These are phyloP conservation scores for Gallinago undulata DNA, from an alignment of 2,113 vertebrate genomes.

Conservation along the genomic window DNA sequence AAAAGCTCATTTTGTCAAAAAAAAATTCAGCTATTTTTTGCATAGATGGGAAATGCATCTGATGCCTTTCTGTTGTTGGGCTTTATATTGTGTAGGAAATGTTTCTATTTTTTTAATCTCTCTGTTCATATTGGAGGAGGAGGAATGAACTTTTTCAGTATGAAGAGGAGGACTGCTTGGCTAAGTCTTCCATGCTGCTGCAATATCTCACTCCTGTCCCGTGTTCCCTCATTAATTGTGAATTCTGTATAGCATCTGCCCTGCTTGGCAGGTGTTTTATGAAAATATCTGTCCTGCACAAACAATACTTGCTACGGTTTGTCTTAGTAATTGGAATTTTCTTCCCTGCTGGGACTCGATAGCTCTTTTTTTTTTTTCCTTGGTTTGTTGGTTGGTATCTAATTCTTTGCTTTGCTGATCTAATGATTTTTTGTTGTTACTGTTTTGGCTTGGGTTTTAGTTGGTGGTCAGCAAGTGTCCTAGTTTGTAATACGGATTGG, in stretches of 20 bases:
- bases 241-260: not conserved
- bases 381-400: not conserved
- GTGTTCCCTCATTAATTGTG: not conserved
- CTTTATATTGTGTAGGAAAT: not conserved
- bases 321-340: conserved; percentile 52
- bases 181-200: not conserved
- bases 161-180: not conserved
- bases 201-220: not conserved
- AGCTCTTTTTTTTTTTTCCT: not conserved
- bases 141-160: not conserved
- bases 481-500: not conserved
- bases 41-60: not conserved
- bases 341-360: conserved; percentile 22
- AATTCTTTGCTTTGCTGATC: conserved; percentile 37
- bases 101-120: not conserved
- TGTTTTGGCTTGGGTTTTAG: conserved; percentile 1
- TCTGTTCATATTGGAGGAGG: not conserved
- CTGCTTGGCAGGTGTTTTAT: conserved; percentile 19
- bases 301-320: conserved; percentile 7
- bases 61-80: not conserved
- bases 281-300: conserved; percentile 27
- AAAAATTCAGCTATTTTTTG: not conserved
- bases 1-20: not conserved
- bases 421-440: not conserved
- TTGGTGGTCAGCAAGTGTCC: not conserved